Evolutionary conservation across 2,113 vertebrate species (phyloP), one percentile per base, ranked within the genome.

Genomic region (Periophthalmodon schlosseri): DNA sequence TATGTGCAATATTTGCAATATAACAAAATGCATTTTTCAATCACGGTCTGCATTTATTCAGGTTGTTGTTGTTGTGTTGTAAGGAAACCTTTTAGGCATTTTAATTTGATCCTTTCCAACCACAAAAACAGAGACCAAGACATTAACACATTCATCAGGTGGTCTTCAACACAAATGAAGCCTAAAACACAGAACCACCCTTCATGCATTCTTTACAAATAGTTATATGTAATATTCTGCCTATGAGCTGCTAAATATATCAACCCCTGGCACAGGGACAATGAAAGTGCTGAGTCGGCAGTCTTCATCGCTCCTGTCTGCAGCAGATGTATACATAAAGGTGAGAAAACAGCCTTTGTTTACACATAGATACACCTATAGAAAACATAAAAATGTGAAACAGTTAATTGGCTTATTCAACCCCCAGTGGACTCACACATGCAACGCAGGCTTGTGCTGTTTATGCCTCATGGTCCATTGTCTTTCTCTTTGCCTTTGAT

Each of bases 281-380:
- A 81, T 88, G 67, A 78, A 84, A 79, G n/a, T 91, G 85, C 89
- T 86, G 85, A 71, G 71, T 73, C 56, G 72, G 83, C 84, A 82
- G 67, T 79, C 71, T 75, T 70, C 68, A 46, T 82, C 77, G 20
- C 65, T 84, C 57, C 15, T 49, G 0, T 58, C 76, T 91, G 52
- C 68, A 61, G 80, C 36, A 70, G 34, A 65, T 20, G 49, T 74
- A 78, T 78, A 63, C 75, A 74, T 61, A 68, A 65, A 79, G 57
- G 76, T 73, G 69, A 57, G 74, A 58, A 67, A 68, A 72, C 66
- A 69, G 60, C 76, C 68, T 73, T 73, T 73, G 74, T 79, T 77
- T 79, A 82, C 63, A 74, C 1, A 65, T 11, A 60, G 58, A 57
- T 61, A 39, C 50, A 57, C 58, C 61, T 75, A 69, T 16, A 56